These are phyloP conservation scores for Hemiprocne comata DNA, from an alignment of 2,113 vertebrate genomes.

Conservation along the genomic window DNA sequence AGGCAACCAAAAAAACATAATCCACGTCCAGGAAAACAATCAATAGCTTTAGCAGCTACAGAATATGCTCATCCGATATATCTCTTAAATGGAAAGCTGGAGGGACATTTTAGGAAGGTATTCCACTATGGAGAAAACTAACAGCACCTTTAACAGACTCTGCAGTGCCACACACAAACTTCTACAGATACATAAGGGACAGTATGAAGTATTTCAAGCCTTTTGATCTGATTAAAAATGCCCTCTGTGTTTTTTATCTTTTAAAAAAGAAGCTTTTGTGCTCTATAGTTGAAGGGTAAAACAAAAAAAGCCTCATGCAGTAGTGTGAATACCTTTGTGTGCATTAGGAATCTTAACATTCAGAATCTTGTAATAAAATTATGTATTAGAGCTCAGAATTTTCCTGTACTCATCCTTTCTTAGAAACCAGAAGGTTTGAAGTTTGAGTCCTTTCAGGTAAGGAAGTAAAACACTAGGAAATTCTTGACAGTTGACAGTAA, in stretches of 20 bases:
- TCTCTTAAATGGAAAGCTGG: slow-evolving; percentile 1
- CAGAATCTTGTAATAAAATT: background rate
- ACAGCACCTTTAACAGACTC: background rate
- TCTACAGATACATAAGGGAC: background rate
- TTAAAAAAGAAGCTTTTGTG: background rate
- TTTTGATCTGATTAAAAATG: slow-evolving; percentile 3
- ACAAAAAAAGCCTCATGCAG: background rate
- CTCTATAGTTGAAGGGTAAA: background rate
- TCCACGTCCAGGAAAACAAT: background rate
- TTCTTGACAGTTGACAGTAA: background rate
- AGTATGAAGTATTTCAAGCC: background rate
- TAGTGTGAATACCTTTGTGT: background rate
- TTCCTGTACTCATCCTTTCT: background rate
- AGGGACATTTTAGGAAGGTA: background rate
- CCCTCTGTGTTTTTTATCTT: background rate
- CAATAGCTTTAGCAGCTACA: background rate
- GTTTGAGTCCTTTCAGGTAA: background rate
- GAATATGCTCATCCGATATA: background rate
- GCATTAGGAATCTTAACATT: background rate
- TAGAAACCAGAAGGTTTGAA: background rate
- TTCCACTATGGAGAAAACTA: background rate
- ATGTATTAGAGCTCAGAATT: background rate
- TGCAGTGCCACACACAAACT: background rate
- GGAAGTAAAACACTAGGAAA: background rate
- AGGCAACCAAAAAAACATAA: background rate